Base-by-base conservation (phyloP, 1,140 invertebrate species). In the Zophobas morio region DNA sequence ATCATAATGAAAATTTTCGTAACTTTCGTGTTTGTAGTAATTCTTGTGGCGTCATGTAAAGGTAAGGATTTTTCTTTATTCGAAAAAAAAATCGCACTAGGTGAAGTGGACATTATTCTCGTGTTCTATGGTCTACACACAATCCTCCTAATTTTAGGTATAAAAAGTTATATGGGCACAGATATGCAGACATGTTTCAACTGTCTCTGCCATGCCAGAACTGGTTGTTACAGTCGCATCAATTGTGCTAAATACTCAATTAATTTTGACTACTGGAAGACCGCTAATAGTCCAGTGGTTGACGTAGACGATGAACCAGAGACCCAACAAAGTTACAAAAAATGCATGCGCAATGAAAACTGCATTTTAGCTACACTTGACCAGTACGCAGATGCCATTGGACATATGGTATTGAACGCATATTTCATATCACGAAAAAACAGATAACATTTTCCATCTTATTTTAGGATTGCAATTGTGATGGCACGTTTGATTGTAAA, bases 401-500 rank as follows among this genome's bases (percentile, higher is more conserved):
- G 56, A 3, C 60, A 79, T 32, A 1, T 36, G 40, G 80, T 79
- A 74, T 63, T 75, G 63, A n/a, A 34, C 51, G 57, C 5, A 8
- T 37, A 76, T n/a, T 70, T 20, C 20, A 20, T 20, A 20, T 20
- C 20, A 20, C 20, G 20, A 20, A 20, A 20, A 20, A 20, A 20
- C 20, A 20, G 20, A 20, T 20, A 20, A 20, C 20, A 20, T 40
- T 49, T 42, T 66, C 6, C n/a, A 1, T 49, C 46, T 77, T 63
- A 40, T 79, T 79, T 1, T 42, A 81, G 80, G 80, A 81, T 54
- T 79, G 78, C 34, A 80, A 81, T 47, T 81, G 80, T 39, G 78
- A 81, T 39, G 80, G 78, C 2, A n/a, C n/a, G 36, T 81, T 79
- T 37, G 80, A 81, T 60, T 81, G 80, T 35, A 79, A 77, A 39